Percentiles rank a stretch among this genome's conserved stretches.
phyloP scores from a whole-genome alignment of 2,113 vertebrate genomes.

The Phoenicopterus ruber region DNA sequence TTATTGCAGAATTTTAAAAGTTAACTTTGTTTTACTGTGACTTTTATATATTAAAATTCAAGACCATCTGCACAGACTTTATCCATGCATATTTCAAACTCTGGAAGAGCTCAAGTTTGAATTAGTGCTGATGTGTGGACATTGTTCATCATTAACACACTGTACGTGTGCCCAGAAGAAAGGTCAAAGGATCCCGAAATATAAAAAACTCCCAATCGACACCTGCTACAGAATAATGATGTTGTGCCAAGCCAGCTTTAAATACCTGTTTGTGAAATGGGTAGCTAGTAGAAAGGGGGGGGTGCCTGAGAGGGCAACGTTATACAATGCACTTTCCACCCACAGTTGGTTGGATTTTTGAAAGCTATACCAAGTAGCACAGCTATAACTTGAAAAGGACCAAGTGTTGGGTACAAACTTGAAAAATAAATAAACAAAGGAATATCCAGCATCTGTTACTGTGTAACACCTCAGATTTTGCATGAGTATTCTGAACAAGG shows the following conservation, averaged over 20 bases:
- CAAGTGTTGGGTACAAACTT: neutral
- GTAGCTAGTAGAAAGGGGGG: neutral
- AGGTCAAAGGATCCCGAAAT: conserved; percentile 63
- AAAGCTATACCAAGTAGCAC: neutral
- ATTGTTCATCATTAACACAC: conserved; percentile 70
- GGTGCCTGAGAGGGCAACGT: neutral
- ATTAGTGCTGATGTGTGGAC: conserved; percentile 72
- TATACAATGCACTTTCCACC: neutral
- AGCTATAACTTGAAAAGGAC: neutral
- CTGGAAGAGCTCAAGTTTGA: conserved; percentile 66
- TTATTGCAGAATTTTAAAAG: conserved; percentile 66
- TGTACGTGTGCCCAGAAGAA: conserved; percentile 62
- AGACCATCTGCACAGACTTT: conserved; percentile 59
- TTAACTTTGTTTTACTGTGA: conserved; percentile 71
- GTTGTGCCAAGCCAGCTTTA: neutral
- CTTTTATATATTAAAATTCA: conserved; percentile 70
- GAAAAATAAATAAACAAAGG: neutral
- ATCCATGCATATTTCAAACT: conserved; percentile 71
- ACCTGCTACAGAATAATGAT: conserved; percentile 48
- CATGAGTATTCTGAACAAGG: neutral
- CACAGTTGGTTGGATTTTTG: neutral
- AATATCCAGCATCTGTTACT: neutral
- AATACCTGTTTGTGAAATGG: neutral
- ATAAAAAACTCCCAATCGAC: conserved; percentile 31
- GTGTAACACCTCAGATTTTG: neutral